Evolutionary conservation across 1,140 invertebrate species (phyloP), one percentile per base, ranked within the genome.

Genomic region (Phocides pigmalion): DNA sequence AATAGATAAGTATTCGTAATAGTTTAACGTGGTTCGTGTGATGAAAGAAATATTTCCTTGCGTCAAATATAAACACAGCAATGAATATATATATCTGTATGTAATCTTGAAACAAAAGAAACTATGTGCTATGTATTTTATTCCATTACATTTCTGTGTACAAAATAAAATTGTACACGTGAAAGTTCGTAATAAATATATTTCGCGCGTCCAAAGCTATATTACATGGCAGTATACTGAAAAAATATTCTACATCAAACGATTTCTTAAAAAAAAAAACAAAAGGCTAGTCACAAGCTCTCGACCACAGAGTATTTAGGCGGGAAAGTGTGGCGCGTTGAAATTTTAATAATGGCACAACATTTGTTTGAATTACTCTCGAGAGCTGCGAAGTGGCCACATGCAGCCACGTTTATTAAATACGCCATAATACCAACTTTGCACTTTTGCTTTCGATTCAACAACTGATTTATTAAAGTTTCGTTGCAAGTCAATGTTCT

Each of bases 371-470:
- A 75, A 72, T 67, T 69, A 64, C 53, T 69, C 50, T 64, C 32
- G 61, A 72, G 53, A 68, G 62, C 65, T 50, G 58, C 63, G 35
- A 70, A 80, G 77, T 73, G 77, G 73, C 70, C 73, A 72, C 78
- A 76, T 77, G 78, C 78, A 67, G 78, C 51, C 75, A 65, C 49
- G 69, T 74, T 81, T 81, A 79, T 79, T 76, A 75, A 75, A 78
- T 75, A 74, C 61, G 69, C 65, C 64, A 74, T 76, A 70, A 72
- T 70, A 73, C 68, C 56, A 42, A 53, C 58, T 67, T 68, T 69
- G 69, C 72, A 69, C 63, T 70, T 68, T 63, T 42, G 53, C 62
- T 58, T 58, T 58, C 39, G 41, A 44, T 32, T 58, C 53, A 32
- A 28, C 53, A 58, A 44, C 53, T 58, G 53, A 58, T 58, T 58